A percentile compares a stretch with the other conserved stretches of the same genome.
Conservation (phyloP, 2,797 vertebrate species). For the Amniataba percoides region DNA sequence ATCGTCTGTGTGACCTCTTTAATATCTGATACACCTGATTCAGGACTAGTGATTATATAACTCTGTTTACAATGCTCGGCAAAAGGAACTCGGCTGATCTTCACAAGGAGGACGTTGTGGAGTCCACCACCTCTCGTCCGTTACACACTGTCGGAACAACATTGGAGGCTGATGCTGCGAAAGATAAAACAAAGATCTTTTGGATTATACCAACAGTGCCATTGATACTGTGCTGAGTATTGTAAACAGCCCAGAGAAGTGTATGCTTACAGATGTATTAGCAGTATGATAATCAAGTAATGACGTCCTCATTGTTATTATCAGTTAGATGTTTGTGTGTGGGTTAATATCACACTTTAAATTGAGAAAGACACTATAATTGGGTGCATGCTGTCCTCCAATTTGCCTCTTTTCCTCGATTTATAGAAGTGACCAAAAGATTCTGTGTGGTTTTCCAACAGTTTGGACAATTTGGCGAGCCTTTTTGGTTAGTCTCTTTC, state of each 20-base stretch:
- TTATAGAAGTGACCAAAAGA: not conserved
- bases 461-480: not conserved
- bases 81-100: conserved; percentile 52
- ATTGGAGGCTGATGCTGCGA: conserved; percentile 90
- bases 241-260: not conserved
- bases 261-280: conserved; percentile 5
- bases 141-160: conserved; percentile 97
- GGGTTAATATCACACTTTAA: not conserved
- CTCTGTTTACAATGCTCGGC: conserved; percentile 74
- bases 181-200: conserved; percentile 21
- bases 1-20: conserved; percentile 75
- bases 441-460: not conserved
- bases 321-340: not conserved
- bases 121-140: conserved; percentile 96
- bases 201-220: not conserved
- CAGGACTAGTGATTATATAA: conserved; percentile 81
- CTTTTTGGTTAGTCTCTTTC: not conserved
- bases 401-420: not conserved
- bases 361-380: not conserved
- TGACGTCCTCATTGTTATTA: not conserved
- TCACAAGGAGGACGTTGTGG: conserved; percentile 97
- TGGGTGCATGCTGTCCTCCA: not conserved
- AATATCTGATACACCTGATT: conserved; percentile 82
- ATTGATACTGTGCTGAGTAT: not conserved
- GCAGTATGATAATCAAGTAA: conserved; percentile 13